Evolutionary conservation across 2,888 invertebrate species (phyloP).

Genomic region (Copidosoma aretas): DNA sequence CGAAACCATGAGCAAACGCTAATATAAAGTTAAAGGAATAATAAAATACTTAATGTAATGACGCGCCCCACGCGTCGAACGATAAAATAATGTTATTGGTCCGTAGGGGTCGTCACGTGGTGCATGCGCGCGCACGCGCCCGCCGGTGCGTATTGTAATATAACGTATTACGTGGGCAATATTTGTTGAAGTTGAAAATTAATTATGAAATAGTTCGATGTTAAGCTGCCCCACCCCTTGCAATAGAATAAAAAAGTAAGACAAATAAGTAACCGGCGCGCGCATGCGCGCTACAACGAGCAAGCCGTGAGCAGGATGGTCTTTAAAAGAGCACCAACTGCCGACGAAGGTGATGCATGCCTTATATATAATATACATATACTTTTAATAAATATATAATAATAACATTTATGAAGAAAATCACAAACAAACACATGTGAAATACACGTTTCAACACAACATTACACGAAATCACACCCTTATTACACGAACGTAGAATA

Average conservation of each 20-base stretch:
- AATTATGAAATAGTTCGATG: constrained; percentile 36
- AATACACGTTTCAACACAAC: constrained; percentile 4
- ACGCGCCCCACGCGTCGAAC: constrained; percentile 10
- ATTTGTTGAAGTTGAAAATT: constrained; percentile 51
- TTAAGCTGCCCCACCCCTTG: constrained; percentile 19
- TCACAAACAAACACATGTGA: constrained; percentile 18
- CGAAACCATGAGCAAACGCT: too few species aligned
- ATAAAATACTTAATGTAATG: not conserved
- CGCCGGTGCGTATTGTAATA: constrained; percentile 34
- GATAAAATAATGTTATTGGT: constrained; percentile 12
- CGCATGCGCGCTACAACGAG: constrained; percentile 30
- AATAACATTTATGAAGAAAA: constrained; percentile 39
- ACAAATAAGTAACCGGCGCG: constrained; percentile 2
- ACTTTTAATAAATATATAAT: constrained; percentile 42
- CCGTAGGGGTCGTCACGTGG: constrained; percentile 13
- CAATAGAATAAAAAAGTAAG: not conserved
- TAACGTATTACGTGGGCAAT: constrained; percentile 21
- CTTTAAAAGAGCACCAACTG: constrained; percentile 48
- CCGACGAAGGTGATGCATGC: constrained; percentile 55
- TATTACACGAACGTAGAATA: constrained; percentile 18
- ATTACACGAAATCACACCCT: constrained; percentile 15
- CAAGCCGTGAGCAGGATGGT: constrained; percentile 42
- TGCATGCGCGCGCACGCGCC: constrained; percentile 26
- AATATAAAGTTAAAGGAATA: not conserved
- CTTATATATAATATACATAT: constrained; percentile 49